Conservation (phyloP, 2,797 vertebrate genomes). For the Sylvilagus floridanus region DNA sequence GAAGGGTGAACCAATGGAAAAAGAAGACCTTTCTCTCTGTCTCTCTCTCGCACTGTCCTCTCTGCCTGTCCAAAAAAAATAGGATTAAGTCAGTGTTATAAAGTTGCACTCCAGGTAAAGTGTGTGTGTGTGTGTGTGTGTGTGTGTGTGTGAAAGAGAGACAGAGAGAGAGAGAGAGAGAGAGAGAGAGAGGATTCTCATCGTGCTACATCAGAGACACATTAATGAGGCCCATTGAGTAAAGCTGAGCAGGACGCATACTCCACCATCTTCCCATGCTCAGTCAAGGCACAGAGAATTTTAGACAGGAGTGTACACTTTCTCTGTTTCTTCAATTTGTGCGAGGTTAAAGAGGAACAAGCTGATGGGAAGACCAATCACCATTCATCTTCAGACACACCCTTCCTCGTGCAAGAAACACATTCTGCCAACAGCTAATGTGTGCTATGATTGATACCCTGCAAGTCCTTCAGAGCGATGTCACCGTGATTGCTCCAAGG, state of each 20-base stretch:
- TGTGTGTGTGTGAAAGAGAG: too few species aligned
- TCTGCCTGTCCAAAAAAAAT: not conserved
- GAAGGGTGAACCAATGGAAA: too few species aligned
- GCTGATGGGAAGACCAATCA: not conserved
- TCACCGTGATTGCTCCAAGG: not conserved
- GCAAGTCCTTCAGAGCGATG: conserved; percentile 36
- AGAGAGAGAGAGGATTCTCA: not conserved
- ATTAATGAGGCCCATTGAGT: not conserved
- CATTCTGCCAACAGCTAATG: not conserved
- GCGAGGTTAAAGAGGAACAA: not conserved
- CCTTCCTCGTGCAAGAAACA: not conserved
- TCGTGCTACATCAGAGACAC: not conserved
- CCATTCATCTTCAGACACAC: not conserved
- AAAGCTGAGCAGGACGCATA: not conserved
- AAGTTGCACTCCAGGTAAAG: not conserved
- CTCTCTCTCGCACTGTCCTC: too few species aligned
- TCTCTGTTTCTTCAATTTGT: not conserved
- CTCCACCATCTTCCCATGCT: not conserved
- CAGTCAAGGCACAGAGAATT: not conserved
- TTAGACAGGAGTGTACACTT: too few species aligned
- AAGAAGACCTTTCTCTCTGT: too few species aligned
- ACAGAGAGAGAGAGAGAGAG: too few species aligned
- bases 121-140: not conserved
- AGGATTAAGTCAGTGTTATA: not conserved
- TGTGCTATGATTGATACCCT: not conserved